Evolutionary conservation across 2,113 vertebrate genomes (phyloP), one percentile per base, ranked within the genome.

Genomic region (Otus sunia): DNA sequence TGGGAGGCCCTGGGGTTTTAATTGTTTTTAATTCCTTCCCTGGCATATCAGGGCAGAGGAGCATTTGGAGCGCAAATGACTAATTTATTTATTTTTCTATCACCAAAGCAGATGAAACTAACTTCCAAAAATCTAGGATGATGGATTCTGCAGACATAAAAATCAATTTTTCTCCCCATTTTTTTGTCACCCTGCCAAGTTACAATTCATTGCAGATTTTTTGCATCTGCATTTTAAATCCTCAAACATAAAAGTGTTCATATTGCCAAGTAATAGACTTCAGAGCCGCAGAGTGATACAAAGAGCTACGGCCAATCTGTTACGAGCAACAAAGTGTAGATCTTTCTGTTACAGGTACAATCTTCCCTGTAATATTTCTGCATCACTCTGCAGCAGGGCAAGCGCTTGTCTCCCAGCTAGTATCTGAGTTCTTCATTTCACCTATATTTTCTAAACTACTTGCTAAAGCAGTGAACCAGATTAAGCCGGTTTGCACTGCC

Each of bases 381-480:
- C 18, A 37, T 3, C 2, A 0, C 62, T 53, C 66, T 88, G 86
- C 75, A 74, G 93, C 80, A 37, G 50, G 53, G 66, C 72, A 53
- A 79, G 43, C 22, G 1, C 49, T 47, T 13, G 29, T 4, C 90
- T 79, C 87, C 41, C 80, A 62, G 78, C 63, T 76, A 45, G 82
- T 1, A 87, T 83, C 90, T 0, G 32, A 81, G 77, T 82, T 96
- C 93, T 90, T 90, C 90, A 86, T 90, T 96, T 95, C 92, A 96
- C 94, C 96, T 93, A 36, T 20, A 89, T 93, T 95, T 92, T 76
- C 79, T 45, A 93, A 66, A 45, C 90, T 49, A 3, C 75, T 96
- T 27, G 76, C 96, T 91, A 39, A 92, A 94, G 97, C 96, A 59
- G 90, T 10, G 94, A 96, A 83, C 96, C 96, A 96, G 96, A 90